phyloP scores from a whole-genome alignment of 2,888 invertebrate genomes.

The Caenorhabditis wallacei region DNA sequence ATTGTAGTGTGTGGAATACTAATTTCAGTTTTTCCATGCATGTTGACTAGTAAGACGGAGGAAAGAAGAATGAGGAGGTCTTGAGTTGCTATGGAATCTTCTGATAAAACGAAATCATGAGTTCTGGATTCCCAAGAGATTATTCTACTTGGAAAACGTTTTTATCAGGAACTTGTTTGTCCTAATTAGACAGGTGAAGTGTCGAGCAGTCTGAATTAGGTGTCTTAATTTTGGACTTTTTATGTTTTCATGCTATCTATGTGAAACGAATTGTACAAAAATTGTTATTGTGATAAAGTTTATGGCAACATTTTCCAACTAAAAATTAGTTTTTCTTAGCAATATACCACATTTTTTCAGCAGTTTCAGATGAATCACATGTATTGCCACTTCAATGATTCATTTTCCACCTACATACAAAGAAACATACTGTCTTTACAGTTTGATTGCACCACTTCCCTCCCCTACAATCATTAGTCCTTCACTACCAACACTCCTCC shows the following conservation, averaged over 20 bases:
- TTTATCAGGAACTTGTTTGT: too few relatives aligned
- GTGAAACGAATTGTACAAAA: too few relatives aligned
- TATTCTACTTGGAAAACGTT: background rate
- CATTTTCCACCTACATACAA: constrained; percentile 21
- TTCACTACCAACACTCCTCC: background rate
- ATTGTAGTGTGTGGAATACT: constrained; percentile 42
- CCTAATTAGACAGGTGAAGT: too few relatives aligned
- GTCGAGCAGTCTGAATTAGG: too few relatives aligned
- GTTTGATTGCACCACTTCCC: constrained; percentile 27
- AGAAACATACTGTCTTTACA: constrained; percentile 26
- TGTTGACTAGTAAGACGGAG: background rate
- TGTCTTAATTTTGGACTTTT: too few relatives aligned
- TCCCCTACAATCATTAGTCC: constrained; percentile 31
- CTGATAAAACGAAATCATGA: background rate
- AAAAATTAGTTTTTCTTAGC: too few relatives aligned
- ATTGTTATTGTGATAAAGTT: too few relatives aligned
- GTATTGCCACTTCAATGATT: background rate
- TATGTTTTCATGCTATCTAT: too few relatives aligned
- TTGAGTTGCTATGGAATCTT: constrained; percentile 35
- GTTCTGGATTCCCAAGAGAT: background rate
- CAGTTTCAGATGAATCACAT: background rate
- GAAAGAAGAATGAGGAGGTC: background rate
- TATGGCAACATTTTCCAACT: too few relatives aligned
- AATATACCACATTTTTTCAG: background rate
- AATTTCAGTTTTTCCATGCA: constrained; percentile 29